Percentiles rank a stretch among this genome's conserved stretches.
Conservation (phyloP, 2,797 vertebrate genomes). For the Lutjanus argentimaculatus region DNA sequence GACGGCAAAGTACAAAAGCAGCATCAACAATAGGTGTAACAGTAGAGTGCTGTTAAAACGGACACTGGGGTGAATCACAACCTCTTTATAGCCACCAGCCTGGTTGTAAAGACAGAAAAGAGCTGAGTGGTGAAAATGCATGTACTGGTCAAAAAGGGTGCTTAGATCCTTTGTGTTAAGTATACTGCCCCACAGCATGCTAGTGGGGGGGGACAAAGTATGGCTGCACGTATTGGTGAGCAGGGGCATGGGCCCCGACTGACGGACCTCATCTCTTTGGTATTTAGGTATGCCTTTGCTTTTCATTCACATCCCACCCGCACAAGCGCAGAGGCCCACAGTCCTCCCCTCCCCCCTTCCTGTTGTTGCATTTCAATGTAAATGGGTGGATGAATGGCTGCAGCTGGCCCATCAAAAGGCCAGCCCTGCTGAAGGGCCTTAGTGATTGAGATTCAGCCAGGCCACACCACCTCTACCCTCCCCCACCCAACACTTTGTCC, state of each 20-base stretch:
- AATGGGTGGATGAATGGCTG: conserved; percentile 88
- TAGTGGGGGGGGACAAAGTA: conserved; percentile 74
- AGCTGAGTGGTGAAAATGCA: conserved; percentile 80
- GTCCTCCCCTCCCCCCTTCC: conserved; percentile 84
- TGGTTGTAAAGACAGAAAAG: conserved; percentile 76
- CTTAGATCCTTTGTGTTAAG: conserved; percentile 84
- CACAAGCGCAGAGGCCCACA: conserved; percentile 70
- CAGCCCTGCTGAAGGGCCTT: conserved; percentile 82
- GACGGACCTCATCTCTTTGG: conserved; percentile 81
- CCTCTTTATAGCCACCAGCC: conserved; percentile 68
- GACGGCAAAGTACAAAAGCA: conserved; percentile 41
- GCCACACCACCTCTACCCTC: conserved; percentile 76
- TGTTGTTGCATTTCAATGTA: conserved; percentile 91
- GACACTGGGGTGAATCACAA: conserved; percentile 59
- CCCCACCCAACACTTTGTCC: conserved; percentile 74
- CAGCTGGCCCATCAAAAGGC: conserved; percentile 92
- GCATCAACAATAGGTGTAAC: conserved; percentile 52
- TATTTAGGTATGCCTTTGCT: conserved; percentile 86
- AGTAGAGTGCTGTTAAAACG: conserved; percentile 48
- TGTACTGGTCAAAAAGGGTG: conserved; percentile 79
- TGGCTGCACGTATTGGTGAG: conserved; percentile 62
- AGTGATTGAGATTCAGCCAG: conserved; percentile 88
- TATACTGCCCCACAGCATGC: conserved; percentile 75
- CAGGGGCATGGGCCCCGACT: conserved; percentile 59
- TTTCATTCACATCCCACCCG: conserved; percentile 75